Conservation (phyloP, 2,888 invertebrate species). For the Pterostichus niger region DNA sequence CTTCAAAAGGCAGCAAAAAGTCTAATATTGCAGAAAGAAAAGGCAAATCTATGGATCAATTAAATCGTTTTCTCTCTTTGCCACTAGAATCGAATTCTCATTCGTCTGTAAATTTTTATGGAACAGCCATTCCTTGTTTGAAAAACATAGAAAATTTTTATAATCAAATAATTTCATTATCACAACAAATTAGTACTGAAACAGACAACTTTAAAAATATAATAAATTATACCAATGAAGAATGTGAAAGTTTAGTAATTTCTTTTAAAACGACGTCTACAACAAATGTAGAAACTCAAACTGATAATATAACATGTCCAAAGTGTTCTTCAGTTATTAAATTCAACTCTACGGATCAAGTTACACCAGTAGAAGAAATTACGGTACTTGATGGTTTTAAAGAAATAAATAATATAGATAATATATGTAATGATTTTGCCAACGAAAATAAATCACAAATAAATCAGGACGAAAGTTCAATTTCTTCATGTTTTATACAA, state of each 20-base stretch:
- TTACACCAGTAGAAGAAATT: neutral
- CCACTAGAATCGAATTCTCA: constrained; percentile 24
- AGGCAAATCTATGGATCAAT: neutral
- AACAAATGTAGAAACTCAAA: constrained; percentile 68
- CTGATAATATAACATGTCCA: constrained; percentile 67
- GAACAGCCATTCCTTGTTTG: constrained; percentile 57
- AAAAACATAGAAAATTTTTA: constrained; percentile 44
- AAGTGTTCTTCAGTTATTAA: constrained; percentile 65
- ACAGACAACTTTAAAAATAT: constrained; percentile 24
- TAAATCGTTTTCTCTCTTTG: constrained; percentile 15
- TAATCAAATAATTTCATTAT: constrained; percentile 43
- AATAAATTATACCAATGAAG: constrained; percentile 1
- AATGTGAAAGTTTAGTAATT: constrained; percentile 12
- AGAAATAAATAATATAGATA: constrained; percentile 18
- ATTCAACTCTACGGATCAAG: constrained; percentile 6
- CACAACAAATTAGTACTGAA: constrained; percentile 41
- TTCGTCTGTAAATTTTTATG: constrained; percentile 19
- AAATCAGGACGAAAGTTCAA: neutral
- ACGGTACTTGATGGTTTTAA: neutral
- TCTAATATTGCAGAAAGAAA: neutral
- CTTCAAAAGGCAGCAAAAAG: neutral
- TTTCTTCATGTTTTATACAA: too few species aligned
- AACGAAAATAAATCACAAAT: constrained; percentile 14
- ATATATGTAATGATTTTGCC: neutral
- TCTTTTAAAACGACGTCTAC: neutral